Evolutionary conservation across 92 coral and sea anemone genomes (phyloP), one percentile per base, ranked within the genome.

Genomic region (Porites lobata): DNA sequence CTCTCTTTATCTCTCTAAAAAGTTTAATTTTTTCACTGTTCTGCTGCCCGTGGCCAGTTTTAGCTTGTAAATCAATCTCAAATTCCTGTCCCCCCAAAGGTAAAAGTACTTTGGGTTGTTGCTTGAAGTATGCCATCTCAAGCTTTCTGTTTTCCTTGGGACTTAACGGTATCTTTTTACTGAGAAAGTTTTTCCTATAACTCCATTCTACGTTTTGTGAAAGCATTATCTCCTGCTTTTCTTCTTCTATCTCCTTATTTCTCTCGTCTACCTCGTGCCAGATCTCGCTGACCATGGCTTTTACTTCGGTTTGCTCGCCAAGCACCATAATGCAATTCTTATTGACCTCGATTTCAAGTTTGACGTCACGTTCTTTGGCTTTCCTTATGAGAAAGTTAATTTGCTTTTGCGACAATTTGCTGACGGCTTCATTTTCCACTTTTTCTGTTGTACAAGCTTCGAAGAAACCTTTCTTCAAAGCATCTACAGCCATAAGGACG

Each of bases 281-380:
- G 64, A 93, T 80, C 58, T 87, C 87, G 24, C 90, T 87, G 7
- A 93, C 80, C 54, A 93, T 85, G 15, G 64, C 79, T 8, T 90
- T 79, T 24, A 94, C 95, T 79, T 92, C 95, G 3, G 80, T 86
- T 12, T 95, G 87, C 38, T 79, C 92, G 9, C 98, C 98, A 4
- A 92, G 87, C 17, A 94, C 94, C 47, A 87, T 90, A 61, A 94
- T 79, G 57, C 95, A 90, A 50, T 85, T 24, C 12, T 75, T 59
- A 6, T 79, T 87, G 24, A 76, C 64, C 83, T 85, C 76, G 32
- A 85, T 56, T 19, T 22, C 47, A 53, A 85, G 83, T 67, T 65
- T 64, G 20, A 85, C 83, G 81, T 75, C 88, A 85, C 68, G 82
- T 14, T 58, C 61, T 2, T 72, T 56, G 8, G 87, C 87, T 72